Evolutionary conservation across 2,888 invertebrate genomes (phyloP), one percentile per base, ranked within the genome.

Genomic region (Drosophila kanekoi): DNA sequence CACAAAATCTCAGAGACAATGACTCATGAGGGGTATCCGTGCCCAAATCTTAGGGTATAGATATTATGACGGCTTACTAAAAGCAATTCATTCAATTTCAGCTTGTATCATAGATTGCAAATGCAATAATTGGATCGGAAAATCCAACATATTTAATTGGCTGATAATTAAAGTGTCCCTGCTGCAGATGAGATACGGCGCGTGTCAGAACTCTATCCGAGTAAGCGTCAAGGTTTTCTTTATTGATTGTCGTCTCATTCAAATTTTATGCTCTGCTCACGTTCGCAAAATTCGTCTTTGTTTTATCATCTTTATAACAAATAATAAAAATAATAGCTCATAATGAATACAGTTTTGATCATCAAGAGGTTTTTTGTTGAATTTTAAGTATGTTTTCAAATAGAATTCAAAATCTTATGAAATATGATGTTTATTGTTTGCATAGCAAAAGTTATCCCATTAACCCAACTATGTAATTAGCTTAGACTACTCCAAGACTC

Each of bases 161-260:
- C 16, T 13, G 48, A 8, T 48, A 37, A 57, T 57, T 47, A 11
- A n/a, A 38, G 28, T 38, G 35, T 54, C 20, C 45, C 33, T 54
- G 54, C 33, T 54, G 11, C 16, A 13, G n/a, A 10, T 13, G 28
- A 54, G 5, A 23, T n/a, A 37, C 35, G n/a, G 18, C n/a, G 3
- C 2, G 48, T 28, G 23, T 28, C 8, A 28, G 3, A 43, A 13
- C 11, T 14, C 4, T 14, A 1, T 16, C 37, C 57, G 20, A 54
- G 37, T 38, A 40, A 28, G 4, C 18, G 18, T n/a, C 23, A 59
- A 18, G 37, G 43, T 33, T 23, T 41, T 20, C 2, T 28, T 11
- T 9, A 11, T 13, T 37, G 14, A 11, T 43, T 38, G 14, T 13
- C 5, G 18, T 44, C 20, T 20, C 38, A 51, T 45, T 38, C 10